Base-by-base conservation (phyloP, 1,140 invertebrate species). In the Hylaeus anthracinus region DNA sequence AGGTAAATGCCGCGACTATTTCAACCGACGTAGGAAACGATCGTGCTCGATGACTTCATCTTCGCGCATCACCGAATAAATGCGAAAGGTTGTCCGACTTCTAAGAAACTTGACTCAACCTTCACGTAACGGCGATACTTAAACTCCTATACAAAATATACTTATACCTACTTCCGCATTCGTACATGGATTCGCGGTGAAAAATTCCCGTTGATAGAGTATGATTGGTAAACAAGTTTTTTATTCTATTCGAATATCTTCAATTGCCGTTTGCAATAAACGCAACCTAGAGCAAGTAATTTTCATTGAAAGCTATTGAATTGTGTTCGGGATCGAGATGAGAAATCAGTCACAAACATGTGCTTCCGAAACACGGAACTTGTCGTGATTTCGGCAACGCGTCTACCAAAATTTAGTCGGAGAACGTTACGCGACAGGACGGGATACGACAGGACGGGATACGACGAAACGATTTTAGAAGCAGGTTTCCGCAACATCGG, bases 391-490 rank as follows among this genome's bases (percentile, higher is more conserved):
- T 56, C n/a, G 9, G 9, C 5, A 12, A 12, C 2, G 2, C 15
- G 15, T 69, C 12, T 1, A 2, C 53, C 14, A 2, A 6, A 9
- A 6, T 48, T 45, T 26, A 15, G 5, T 41, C 41, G 43, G 5
- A 3, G 58, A 60, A 39, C 41, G 39, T 12, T 12, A 41, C 39
- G 53, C 14, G 48, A 63, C 67, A 64, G 61, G 26, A 26, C 26
- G 26, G 26, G 26, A 26, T 26, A 26, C 14, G 48, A 63, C 67
- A 64, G 61, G 26, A 26, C 26, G 26, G 26, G 10, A 56, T 65
- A 55, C 43, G 51, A 5, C 12, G 61, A 65, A 41, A 4, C 43
- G 43, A 75, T 67, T 74, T 79, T 41, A 41, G n/a, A n/a, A 26
- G 41, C 10, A 64, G 5, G 3, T 6, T 3, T 41, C 1, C 58